A percentile compares a stretch with the other conserved stretches of the same genome.
Evolutionary conservation across 1,140 invertebrate genomes (phyloP).

Genomic region (Vanessa tameamea): DNA sequence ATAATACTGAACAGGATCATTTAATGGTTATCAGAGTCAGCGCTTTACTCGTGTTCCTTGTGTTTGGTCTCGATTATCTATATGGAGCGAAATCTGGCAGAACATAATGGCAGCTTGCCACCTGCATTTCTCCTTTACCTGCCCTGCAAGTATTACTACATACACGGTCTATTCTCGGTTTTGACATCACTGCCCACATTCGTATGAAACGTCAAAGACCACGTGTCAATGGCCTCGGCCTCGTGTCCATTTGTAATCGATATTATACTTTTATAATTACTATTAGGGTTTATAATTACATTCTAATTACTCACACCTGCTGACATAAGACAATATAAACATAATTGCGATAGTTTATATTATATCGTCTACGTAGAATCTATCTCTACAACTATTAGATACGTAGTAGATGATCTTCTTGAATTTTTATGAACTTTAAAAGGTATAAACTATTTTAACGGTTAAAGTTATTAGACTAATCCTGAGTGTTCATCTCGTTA

Average conservation of each 20-base stretch:
- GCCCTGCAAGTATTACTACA: slow-evolving; percentile 45
- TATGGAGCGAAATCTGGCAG: slow-evolving; percentile 32
- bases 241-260: slow-evolving; percentile 17
- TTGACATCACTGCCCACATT: slow-evolving; percentile 60
- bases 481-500: not conserved
- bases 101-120: slow-evolving; percentile 60
- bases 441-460: slow-evolving; percentile 25
- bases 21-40: not conserved
- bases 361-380: not conserved
- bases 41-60: slow-evolving; percentile 3
- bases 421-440: not conserved
- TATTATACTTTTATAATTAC: slow-evolving; percentile 1
- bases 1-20: too few relatives aligned
- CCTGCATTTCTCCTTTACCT: slow-evolving; percentile 45
- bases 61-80: slow-evolving; percentile 6
- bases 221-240: slow-evolving; percentile 50
- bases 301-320: slow-evolving; percentile 3
- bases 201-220: slow-evolving; percentile 47
- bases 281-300: not conserved
- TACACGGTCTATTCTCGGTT: slow-evolving; percentile 53
- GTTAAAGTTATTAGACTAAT: not conserved
- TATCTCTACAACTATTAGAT: too few relatives aligned
- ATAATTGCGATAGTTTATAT: not conserved
- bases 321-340: not conserved
- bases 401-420: not conserved